Conservation (phyloP, 2,888 invertebrate genomes). For the Oscheius sp. region DNA sequence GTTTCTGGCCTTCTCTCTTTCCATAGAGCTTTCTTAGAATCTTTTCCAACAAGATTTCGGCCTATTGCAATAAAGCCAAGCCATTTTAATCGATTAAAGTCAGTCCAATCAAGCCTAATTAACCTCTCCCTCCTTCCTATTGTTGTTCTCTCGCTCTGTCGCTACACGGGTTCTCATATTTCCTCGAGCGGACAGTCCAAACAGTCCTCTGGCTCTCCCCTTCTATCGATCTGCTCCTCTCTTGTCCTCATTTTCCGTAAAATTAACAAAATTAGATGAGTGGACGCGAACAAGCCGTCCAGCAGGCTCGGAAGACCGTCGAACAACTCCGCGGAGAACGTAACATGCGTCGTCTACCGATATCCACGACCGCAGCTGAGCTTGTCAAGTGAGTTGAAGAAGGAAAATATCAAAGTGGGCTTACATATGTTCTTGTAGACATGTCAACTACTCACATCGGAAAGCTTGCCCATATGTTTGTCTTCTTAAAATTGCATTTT, state of each 20-base stretch:
- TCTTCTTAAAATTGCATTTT: too few species aligned
- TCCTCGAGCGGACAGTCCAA: neutral
- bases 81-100: too few species aligned
- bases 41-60: too few species aligned
- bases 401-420: too few species aligned
- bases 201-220: slow-evolving; percentile 5
- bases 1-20: too few species aligned
- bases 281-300: slow-evolving; percentile 36
- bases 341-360: slow-evolving; percentile 46
- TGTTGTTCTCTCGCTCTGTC: neutral
- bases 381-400: slow-evolving; percentile 43
- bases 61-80: too few species aligned
- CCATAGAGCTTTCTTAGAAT: too few species aligned
- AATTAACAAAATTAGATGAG: slow-evolving; percentile 11
- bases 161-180: slow-evolving; percentile 17
- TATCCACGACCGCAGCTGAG: slow-evolving; percentile 53
- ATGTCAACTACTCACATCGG: too few species aligned
- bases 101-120: too few species aligned
- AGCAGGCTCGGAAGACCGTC: slow-evolving; percentile 40
- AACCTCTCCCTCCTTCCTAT: too few species aligned
- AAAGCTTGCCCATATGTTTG: too few species aligned
- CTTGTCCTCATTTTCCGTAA: neutral
- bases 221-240: neutral
- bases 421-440: neutral
- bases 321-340: slow-evolving; percentile 60